A percentile compares a stretch with the other conserved stretches of the same genome.
Conservation (phyloP, 1,140 invertebrate genomes). For the Pemphigus obesinymphae region DNA sequence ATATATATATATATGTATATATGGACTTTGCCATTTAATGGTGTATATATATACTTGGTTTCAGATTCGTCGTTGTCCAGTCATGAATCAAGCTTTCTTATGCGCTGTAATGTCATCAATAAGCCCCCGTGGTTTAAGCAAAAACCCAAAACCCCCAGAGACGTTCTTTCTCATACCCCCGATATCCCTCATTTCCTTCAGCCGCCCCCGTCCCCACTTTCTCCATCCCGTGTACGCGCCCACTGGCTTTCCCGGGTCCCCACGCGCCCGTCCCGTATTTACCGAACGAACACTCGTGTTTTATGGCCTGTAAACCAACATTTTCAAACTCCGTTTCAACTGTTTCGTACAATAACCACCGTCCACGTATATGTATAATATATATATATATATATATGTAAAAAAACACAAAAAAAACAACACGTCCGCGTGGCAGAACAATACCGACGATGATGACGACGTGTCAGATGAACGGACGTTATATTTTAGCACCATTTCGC, state of each 20-base stretch:
- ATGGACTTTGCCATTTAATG: background rate
- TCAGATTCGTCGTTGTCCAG: background rate
- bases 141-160: background rate
- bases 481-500: too few relatives aligned
- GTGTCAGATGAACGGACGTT: too few relatives aligned
- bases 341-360: background rate
- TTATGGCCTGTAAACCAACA: slow-evolving; percentile 1
- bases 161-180: background rate
- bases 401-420: too few relatives aligned
- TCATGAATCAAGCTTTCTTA: slow-evolving; percentile 36
- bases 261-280: background rate
- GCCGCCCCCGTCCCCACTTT: background rate
- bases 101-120: slow-evolving; percentile 3
- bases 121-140: slow-evolving; percentile 16
- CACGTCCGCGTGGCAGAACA: too few relatives aligned
- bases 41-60: background rate
- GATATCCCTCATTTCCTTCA: background rate
- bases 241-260: background rate
- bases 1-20: too few relatives aligned
- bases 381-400: too few relatives aligned
- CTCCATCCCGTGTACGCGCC: background rate
- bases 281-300: background rate
- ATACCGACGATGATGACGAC: too few relatives aligned
- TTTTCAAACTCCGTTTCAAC: background rate
- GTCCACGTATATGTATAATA: too few relatives aligned